Evolutionary conservation across 2,888 invertebrate species (phyloP), one percentile per base, ranked within the genome.

Genomic region (Globia sparganii): DNA sequence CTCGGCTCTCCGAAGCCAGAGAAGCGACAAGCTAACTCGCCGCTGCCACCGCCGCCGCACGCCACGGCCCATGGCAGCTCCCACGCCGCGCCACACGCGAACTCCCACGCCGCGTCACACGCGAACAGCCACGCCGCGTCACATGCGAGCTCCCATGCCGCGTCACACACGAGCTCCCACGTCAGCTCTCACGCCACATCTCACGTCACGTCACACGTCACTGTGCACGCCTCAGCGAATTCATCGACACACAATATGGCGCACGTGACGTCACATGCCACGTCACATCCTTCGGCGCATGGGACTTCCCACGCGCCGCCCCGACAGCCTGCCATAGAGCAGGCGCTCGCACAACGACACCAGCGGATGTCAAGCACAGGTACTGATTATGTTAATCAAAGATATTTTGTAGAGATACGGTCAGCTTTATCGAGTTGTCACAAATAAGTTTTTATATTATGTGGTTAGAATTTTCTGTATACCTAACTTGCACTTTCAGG

Each of bases 1-100:
- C 95, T 98, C n/a, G 98, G 98, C 25, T 99, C 99, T 0, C 99
- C 98, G 0, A 99, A 99, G 92, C 98, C 98, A 0, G 99, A 99
- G 94, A 98, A 99, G 94, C 97, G 99, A 4, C 98, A 98, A 93
- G 99, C 99, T 0, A 99, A 99, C 93, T 99, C 98, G 0, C 99
- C 99, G 0, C 94, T 99, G 46, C 99, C 99, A 9, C 98, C 98
- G 5, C 98, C 98, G 2, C 91, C 93, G 2, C 88, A 85, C 69
- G 69, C 61, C 0, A 73, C 85, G 0, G 56, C 75, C 0, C 83
- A 83, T 58, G 70, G 43, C 15, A 69, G 59, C 21, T 40, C 81
- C 0, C 80, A 78, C 64, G 71, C 18, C 34, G 58, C 82, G 75
- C 2, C 98, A 98, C 8, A 98, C 98, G 15, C 68, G 18, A 15